Evolutionary conservation across 2,113 vertebrate genomes (phyloP), one percentile per base, ranked within the genome.

Genomic region (Xiphophorus hellerii): DNA sequence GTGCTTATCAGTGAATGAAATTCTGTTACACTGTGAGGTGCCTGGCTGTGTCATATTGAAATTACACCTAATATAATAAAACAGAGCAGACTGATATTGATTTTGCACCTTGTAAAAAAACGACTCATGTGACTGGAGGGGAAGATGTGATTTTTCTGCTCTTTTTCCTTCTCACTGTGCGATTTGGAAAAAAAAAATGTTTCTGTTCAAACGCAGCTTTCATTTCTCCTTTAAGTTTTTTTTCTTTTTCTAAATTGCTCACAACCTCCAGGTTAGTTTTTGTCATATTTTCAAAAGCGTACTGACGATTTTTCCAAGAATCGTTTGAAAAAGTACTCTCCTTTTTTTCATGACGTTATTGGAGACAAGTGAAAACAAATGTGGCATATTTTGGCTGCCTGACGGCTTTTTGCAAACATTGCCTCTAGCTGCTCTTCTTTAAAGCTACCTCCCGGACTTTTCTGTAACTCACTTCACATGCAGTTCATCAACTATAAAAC

Each of bases 351-450:
- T 75, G 73, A 85, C 66, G 74, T 74, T 73, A 82, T 29, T 66
- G n/a, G 62, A 67, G 27, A 80, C 73, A 81, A 73, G 71, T 60
- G 31, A 77, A 78, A 88, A 70, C 74, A 76, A 29, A 74, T 63
- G 60, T 82, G 84, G 76, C 74, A 77, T 64, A 81, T 89, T 91
- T 83, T 83, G 61, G 84, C 82, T 79, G 39, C 74, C 65, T 58
- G 54, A 65, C 42, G 17, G 15, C 4, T 76, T 83, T 69, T 82
- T 86, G 79, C 58, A 61, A 84, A 69, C 58, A 22, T 48, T 10
- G 62, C 80, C 75, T 83, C 27, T 1, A 72, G 81, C 73, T 48
- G 44, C 75, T 73, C 84, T 82, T 77, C 74, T 75, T 78, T 31
- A 48, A 48, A 48, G 44, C 17, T 48, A 20, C 44, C 6, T 20